A percentile compares a stretch with the other conserved stretches of the same genome.
phyloP scores from a whole-genome alignment of 2,888 invertebrate genomes.

The Scotopteryx bipunctaria region DNA sequence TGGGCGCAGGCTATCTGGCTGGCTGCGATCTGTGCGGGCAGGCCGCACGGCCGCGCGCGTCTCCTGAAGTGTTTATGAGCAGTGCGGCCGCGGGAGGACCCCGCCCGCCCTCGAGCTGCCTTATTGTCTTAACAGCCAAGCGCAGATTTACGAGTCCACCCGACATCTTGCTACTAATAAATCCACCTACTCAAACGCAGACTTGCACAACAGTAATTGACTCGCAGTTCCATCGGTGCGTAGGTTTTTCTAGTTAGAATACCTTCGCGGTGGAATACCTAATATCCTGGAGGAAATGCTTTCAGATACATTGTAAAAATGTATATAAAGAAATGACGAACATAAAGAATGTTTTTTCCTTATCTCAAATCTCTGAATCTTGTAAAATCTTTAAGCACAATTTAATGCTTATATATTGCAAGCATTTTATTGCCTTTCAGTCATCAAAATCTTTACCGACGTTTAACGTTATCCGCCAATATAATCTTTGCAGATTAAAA shows the following conservation, averaged over 20 bases:
- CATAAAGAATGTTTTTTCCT: too few relatives aligned
- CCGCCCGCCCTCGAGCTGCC: constrained; percentile 68
- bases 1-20: constrained; percentile 65
- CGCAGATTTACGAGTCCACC: constrained; percentile 67
- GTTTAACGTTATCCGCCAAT: constrained; percentile 23
- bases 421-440: constrained; percentile 15
- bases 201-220: constrained; percentile 31
- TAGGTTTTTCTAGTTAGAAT: constrained; percentile 30
- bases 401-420: constrained; percentile 13
- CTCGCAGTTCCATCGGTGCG: constrained; percentile 20
- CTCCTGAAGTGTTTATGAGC: constrained; percentile 69
- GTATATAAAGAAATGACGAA: neutral
- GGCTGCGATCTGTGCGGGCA: constrained; percentile 73
- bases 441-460: constrained; percentile 16
- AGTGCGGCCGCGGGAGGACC: constrained; percentile 46
- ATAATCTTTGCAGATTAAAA: constrained; percentile 28
- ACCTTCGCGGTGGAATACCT: constrained; percentile 10
- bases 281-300: constrained; percentile 2
- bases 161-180: constrained; percentile 57
- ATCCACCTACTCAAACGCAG: constrained; percentile 44
- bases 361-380: constrained; percentile 4
- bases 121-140: constrained; percentile 76
- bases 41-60: constrained; percentile 40
- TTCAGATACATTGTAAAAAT: neutral
- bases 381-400: neutral